phyloP scores from a whole-genome alignment of 2,888 invertebrate genomes.

The Napeogenes inachia region DNA sequence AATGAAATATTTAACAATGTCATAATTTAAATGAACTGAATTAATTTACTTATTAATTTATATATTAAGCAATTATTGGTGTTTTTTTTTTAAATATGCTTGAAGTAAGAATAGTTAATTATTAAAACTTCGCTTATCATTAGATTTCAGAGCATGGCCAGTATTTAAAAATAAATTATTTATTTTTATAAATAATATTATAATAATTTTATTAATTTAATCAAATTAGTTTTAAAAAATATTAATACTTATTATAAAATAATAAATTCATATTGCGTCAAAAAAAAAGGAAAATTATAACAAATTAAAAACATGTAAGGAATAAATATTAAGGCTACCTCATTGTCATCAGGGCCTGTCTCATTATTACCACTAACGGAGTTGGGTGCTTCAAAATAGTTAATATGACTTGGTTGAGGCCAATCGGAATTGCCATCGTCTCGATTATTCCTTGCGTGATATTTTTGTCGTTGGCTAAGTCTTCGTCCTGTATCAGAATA shows the following conservation, averaged over 20 bases:
- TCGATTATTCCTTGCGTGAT: constrained; percentile 1
- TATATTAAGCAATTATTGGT: no score
- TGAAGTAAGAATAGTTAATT: no score
- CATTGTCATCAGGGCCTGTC: not conserved
- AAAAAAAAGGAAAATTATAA: not conserved
- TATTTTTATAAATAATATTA: no score
- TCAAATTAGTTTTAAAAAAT: no score
- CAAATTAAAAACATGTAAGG: not conserved
- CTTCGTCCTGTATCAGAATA: no score
- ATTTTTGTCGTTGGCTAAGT: constrained; percentile 6
- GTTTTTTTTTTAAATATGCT: no score
- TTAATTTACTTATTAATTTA: no score
- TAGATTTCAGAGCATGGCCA: not conserved
- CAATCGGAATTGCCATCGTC: constrained; percentile 14
- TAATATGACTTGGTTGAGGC: constrained; percentile 24
- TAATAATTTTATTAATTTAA: no score
- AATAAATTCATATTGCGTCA: no score
- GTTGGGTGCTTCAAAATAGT: constrained; percentile 29
- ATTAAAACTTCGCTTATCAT: not conserved
- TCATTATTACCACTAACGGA: constrained; percentile 16
- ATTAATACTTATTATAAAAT: no score
- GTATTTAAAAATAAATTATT: not conserved
- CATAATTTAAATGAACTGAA: no score
- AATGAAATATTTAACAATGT: no score
- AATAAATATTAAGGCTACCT: constrained; percentile 5